Evolutionary conservation across 2,113 vertebrate species (phyloP).

Genomic region (Ciconia stormi): DNA sequence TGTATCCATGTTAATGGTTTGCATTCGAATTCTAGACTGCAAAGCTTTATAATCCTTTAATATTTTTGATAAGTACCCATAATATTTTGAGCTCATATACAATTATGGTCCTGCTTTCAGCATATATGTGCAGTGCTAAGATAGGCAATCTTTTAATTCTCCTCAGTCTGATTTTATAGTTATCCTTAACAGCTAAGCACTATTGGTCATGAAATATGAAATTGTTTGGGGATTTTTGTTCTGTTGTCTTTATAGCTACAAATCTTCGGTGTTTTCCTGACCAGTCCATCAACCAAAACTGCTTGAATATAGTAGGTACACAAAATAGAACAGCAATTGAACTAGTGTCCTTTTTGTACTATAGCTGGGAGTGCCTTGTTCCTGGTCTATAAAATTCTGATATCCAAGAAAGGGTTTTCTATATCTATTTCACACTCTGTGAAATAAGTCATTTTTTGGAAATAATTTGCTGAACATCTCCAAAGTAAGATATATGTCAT

Average conservation of each 20-base stretch:
- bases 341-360: neutral
- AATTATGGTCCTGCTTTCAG: neutral
- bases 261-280: neutral
- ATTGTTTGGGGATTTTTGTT: neutral
- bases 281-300: neutral
- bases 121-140: neutral
- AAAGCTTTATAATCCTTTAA: neutral
- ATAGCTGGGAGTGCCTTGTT: neutral
- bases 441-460: conserved; percentile 22
- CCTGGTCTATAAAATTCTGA: neutral
- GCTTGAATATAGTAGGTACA: neutral
- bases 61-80: neutral
- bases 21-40: neutral
- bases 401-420: neutral
- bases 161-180: neutral
- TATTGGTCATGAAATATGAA: neutral
- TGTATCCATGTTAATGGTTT: neutral
- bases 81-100: neutral
- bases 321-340: neutral
- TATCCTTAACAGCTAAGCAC: neutral
- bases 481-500: neutral
- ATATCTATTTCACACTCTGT: conserved; percentile 13
- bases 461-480: conserved; percentile 30
- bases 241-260: neutral
- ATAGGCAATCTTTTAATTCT: neutral